Evolutionary conservation across 1,140 invertebrate species (phyloP).

Genomic region (Euura lappo): DNA sequence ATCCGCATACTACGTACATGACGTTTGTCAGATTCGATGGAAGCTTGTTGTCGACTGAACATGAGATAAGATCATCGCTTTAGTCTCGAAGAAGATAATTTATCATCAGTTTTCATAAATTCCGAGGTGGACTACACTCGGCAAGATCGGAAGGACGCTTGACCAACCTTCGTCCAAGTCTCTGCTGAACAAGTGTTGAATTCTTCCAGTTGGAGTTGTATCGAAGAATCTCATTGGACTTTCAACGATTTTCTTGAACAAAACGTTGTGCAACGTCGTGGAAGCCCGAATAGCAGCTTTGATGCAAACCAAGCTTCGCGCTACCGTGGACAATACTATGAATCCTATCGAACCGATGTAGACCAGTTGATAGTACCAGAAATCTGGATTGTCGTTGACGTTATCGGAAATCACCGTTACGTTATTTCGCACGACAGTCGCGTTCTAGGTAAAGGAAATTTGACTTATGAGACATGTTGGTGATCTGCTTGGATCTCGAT

Average conservation of each 20-base stretch:
- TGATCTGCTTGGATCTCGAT: no score
- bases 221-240: slow-evolving; percentile 68
- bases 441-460: no score
- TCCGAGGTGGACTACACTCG: no score
- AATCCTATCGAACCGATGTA: slow-evolving; percentile 60
- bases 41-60: slow-evolving; percentile 71
- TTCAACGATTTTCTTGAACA: slow-evolving; percentile 63
- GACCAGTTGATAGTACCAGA: slow-evolving; percentile 60
- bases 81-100: no score
- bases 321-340: slow-evolving; percentile 63
- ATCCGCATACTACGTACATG: slow-evolving; percentile 65
- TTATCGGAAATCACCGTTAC: no score
- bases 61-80: no score
- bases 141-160: no score
- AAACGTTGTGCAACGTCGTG: slow-evolving; percentile 66
- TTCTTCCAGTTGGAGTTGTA: slow-evolving; percentile 66
- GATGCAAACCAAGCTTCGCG: slow-evolving; percentile 66
- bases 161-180: no score
- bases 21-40: slow-evolving; percentile 69
- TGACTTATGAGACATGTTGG: no score
- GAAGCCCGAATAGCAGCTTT: slow-evolving; percentile 69
- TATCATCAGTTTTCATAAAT: no score
- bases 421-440: no score
- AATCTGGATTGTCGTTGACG: no score
- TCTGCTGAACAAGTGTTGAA: slow-evolving; percentile 73